Evolutionary conservation across 2,797 vertebrate genomes (phyloP).

Genomic region (Acanthis flammea): DNA sequence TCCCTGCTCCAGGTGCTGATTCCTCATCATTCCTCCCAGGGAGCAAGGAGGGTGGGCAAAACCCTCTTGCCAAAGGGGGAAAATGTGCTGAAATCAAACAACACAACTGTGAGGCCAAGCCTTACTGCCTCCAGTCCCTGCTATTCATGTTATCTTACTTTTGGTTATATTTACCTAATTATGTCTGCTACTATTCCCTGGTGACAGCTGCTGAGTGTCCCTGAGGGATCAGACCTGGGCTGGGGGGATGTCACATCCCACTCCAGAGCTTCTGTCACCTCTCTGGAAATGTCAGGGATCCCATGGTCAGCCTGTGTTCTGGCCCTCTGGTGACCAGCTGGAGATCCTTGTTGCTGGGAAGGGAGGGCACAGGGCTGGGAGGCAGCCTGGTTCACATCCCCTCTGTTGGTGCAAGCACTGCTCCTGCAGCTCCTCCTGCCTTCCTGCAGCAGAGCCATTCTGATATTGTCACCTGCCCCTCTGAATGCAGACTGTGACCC

Average conservation of each 20-base stretch:
- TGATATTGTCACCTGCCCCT: background rate
- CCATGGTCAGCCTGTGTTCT: background rate
- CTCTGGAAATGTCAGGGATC: background rate
- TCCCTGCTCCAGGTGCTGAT: background rate
- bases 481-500: background rate
- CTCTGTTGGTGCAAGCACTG: no score
- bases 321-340: background rate
- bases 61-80: background rate
- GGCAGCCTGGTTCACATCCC: background rate
- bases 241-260: accelerated
- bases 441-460: background rate
- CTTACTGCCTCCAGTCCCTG: background rate
- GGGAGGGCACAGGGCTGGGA: background rate
- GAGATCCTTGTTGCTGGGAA: background rate
- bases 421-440: background rate
- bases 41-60: background rate
- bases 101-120: background rate
- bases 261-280: background rate
- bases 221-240: background rate
- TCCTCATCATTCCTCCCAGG: accelerated
- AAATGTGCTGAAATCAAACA: accelerated
- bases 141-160: background rate
- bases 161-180: background rate
- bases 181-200: background rate
- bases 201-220: background rate